Base-by-base conservation (phyloP, 2,113 vertebrate genomes). In the Chlamydotis undulata region DNA sequence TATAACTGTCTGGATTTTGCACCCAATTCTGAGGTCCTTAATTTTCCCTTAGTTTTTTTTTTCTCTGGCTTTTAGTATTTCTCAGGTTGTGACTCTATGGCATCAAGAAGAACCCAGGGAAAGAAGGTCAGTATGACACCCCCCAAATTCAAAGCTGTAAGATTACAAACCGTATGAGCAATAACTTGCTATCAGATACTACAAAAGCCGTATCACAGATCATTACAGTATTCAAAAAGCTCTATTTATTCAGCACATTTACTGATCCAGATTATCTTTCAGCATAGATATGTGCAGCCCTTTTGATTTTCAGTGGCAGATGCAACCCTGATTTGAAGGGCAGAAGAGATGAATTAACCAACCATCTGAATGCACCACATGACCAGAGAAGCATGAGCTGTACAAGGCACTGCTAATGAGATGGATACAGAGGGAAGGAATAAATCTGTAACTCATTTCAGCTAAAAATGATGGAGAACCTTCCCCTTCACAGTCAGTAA, bases 341-440 rank as follows among this genome's bases (percentile, higher is more conserved):
- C 94, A 96, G 95, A 96, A 93, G 83, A 92, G 93, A 94, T 95
- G 93, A 97, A 90, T 95, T 95, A 97, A 96, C 91, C 87, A 94
- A 70, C 94, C 93, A 83, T 95, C 80, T 94, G 91, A 96, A 94
- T 63, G 73, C 56, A 89, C 87, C 89, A 93, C 91, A 95, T 90
- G 86, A 94, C 89, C 73, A 87, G 56, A 92, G 80, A 94, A 94
- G 91, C 89, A 71, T 70, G 60, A 94, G 89, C 76, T 0, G 0
- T 83, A 86, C 5, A 0, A 70, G 19, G 47, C 83, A 89, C 86
- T 28, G 76, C 68, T 96, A 94, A 94, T 87, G 91, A 97, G 94
- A 84, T 1, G 5, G 80, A 95, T 83, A 94, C 67, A 94, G 83
- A 92, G 81, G 43, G 64, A 95, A 95, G 37, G 73, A 95, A 96